These are phyloP conservation scores for Anoplolepis gracilipes DNA, from an alignment of 1,140 invertebrate genomes.

Conservation along the genomic window DNA sequence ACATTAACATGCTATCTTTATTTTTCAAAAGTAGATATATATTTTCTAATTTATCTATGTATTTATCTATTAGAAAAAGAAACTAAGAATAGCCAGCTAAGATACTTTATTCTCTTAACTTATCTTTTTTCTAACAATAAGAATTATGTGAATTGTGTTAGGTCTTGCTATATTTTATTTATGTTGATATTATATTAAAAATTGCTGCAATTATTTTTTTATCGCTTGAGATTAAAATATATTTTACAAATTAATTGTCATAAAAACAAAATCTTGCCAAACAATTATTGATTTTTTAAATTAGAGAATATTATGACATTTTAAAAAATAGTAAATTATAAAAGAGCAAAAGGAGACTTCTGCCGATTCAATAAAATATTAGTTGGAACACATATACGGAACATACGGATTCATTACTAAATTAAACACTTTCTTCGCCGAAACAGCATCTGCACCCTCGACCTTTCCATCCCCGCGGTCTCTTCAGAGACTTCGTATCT, in stretches of 20 bases:
- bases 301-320: background rate
- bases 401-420: constrained; percentile 35
- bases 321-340: background rate
- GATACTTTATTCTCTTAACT: background rate
- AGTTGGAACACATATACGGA: background rate
- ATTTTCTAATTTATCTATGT: background rate
- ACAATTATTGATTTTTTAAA: background rate
- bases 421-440: constrained; percentile 47
- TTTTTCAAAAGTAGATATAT: background rate
- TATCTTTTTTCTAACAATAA: background rate
- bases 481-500: background rate
- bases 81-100: background rate
- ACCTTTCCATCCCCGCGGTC: constrained; percentile 19
- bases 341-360: background rate
- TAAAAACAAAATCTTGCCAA: background rate
- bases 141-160: background rate
- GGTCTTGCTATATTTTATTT: background rate
- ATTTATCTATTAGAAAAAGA: constrained; percentile 4
- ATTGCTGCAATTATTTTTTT: background rate
- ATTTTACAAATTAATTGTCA: constrained; percentile 3
- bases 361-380: constrained; percentile 38
- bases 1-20: background rate
- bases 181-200: background rate
- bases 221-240: background rate
- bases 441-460: constrained; percentile 22